phyloP scores from a whole-genome alignment of 2,797 vertebrate genomes.

The Pangasius macronema region DNA sequence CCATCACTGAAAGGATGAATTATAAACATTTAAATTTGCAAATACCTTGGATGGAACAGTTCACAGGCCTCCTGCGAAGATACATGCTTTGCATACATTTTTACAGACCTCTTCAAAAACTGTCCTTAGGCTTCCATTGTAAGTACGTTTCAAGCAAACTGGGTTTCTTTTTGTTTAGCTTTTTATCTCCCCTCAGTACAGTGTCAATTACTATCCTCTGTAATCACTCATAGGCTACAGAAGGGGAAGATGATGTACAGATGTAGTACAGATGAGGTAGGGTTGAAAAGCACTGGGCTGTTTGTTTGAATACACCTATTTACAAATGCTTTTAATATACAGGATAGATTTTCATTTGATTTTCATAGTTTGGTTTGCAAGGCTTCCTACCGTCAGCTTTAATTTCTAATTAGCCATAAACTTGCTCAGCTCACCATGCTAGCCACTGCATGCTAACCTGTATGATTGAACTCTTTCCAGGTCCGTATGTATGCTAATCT shows the following conservation, averaged over 20 bases:
- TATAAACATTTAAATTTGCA: neutral
- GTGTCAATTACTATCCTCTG: neutral
- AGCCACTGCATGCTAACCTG: neutral
- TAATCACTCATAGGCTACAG: neutral
- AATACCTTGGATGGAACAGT: neutral
- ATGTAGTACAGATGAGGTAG: neutral
- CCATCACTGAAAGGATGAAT: neutral
- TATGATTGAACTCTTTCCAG: neutral
- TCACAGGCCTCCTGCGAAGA: neutral
- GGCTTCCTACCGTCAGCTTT: neutral
- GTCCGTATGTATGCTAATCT: neutral
- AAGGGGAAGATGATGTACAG: neutral
- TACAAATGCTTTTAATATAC: neutral
- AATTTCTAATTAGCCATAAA: neutral
- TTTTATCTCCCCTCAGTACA: neutral
- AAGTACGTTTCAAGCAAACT: neutral
- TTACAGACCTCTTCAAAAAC: neutral
- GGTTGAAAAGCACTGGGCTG: neutral
- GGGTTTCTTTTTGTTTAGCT: neutral
- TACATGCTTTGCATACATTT: neutral
- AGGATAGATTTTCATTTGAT: constrained; percentile 19
- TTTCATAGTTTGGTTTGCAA: constrained; percentile 3
- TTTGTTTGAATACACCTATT: neutral
- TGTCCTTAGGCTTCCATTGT: too few relatives aligned
- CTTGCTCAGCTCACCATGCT: neutral